Percentiles rank a stretch among this genome's conserved stretches.
Conservation (phyloP, 2,797 vertebrate genomes). For the Limnodromus scolopaceus region DNA sequence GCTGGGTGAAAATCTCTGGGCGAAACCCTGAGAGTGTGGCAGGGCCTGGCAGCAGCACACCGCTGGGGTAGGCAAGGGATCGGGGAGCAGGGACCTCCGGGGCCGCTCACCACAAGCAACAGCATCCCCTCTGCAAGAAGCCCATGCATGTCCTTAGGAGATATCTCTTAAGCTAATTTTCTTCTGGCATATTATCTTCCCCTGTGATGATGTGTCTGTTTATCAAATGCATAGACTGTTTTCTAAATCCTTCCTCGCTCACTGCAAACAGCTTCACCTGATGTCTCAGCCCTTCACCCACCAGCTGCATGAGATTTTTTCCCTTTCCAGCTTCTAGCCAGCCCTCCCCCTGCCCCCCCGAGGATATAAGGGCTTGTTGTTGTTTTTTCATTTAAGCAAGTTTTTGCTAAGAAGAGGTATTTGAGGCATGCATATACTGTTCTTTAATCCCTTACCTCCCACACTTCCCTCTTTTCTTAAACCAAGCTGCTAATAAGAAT, state of each 20-base stretch:
- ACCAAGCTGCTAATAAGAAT: slow-evolving; percentile 64
- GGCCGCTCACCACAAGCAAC: background rate
- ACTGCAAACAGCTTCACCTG: slow-evolving; percentile 28
- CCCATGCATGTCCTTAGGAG: background rate
- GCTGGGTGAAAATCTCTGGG: background rate
- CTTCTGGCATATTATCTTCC: background rate
- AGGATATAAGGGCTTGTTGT: background rate
- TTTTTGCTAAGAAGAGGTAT: slow-evolving; percentile 57
- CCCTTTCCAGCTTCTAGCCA: background rate
- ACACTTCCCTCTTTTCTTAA: slow-evolving; percentile 44
- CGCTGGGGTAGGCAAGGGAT: background rate
- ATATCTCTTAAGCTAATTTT: background rate
- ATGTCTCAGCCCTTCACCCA: background rate
- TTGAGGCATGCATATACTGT: slow-evolving; percentile 20
- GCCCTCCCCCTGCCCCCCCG: background rate
- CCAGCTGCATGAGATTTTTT: background rate
- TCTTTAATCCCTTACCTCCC: slow-evolving; percentile 61
- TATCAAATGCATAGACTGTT: background rate
- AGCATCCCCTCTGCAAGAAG: background rate
- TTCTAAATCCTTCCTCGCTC: slow-evolving; percentile 29
- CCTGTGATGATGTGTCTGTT: background rate
- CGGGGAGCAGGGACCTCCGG: accelerated
- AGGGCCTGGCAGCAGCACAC: background rate
- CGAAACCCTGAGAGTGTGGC: background rate
- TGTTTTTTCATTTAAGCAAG: background rate